A percentile compares a stretch with the other conserved stretches of the same genome.
These are phyloP conservation scores for Sander vitreus DNA, from an alignment of 2,113 vertebrate species.

Conservation along the genomic window DNA sequence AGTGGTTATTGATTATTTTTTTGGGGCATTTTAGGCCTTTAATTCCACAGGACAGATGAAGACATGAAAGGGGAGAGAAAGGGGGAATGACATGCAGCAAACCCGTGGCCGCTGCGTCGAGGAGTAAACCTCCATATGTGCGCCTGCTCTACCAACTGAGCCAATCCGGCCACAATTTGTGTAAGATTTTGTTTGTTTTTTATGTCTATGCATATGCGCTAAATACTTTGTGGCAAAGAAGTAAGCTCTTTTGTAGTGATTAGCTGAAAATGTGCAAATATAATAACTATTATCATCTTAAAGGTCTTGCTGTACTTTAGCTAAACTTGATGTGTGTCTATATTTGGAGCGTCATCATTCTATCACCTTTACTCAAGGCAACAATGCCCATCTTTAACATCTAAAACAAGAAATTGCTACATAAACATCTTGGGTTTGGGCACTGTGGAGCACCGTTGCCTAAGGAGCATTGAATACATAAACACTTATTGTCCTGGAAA, in stretches of 20 bases:
- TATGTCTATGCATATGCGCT: neutral
- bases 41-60: too few species aligned
- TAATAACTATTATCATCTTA: neutral
- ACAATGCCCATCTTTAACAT: neutral
- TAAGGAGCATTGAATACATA: slow-evolving; percentile 24
- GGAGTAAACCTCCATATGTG: too few species aligned
- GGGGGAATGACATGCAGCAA: too few species aligned
- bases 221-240: neutral
- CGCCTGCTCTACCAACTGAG: too few species aligned
- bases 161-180: too few species aligned
- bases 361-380: neutral
- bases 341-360: neutral
- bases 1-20: neutral
- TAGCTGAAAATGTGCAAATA: neutral
- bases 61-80: too few species aligned
- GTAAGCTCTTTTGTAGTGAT: neutral
- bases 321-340: neutral
- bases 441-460: neutral
- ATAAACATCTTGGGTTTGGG: neutral
- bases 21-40: too few species aligned
- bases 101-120: too few species aligned
- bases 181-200: neutral
- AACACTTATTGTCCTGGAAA: slow-evolving; percentile 30
- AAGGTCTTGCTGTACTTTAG: neutral
- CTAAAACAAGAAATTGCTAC: slow-evolving; percentile 6